Conservation (phyloP, 2,888 invertebrate species). For the Drosophila nigricruria region DNA sequence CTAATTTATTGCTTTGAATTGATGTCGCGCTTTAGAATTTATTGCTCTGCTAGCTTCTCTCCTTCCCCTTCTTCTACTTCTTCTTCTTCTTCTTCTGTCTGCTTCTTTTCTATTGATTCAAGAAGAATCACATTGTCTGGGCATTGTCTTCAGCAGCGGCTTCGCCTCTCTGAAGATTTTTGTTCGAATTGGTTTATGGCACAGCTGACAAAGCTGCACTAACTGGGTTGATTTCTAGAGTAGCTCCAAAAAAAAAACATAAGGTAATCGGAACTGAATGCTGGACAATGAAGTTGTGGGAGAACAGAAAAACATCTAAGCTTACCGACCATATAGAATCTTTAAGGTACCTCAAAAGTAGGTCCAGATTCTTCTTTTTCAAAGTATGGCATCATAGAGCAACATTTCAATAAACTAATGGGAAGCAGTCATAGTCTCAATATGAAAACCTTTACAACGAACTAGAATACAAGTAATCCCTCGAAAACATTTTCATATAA, state of each 20-base stretch:
- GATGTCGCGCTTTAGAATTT: slow-evolving; percentile 67
- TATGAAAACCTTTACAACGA: not conserved
- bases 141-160: slow-evolving; percentile 22
- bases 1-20: slow-evolving; percentile 70
- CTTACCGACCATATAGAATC: not conserved
- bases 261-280: slow-evolving; percentile 3
- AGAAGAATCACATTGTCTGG: slow-evolving; percentile 25
- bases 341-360: not conserved
- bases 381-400: not conserved
- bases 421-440: not conserved
- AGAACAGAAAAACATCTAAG: not conserved
- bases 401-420: not conserved
- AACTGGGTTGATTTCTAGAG: slow-evolving; percentile 63
- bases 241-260: slow-evolving; percentile 20
- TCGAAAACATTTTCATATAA: too few species aligned
- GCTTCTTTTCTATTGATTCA: slow-evolving; percentile 21
- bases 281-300: slow-evolving; percentile 3
- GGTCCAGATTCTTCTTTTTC: not conserved
- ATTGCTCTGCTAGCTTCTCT: slow-evolving; percentile 32
- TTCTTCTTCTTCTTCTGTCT: not conserved
- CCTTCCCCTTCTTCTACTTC: too few species aligned
- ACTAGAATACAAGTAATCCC: not conserved
- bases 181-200: slow-evolving; percentile 47
- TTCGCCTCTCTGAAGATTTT: slow-evolving; percentile 31
- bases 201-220: slow-evolving; percentile 33